Conservation (phyloP, 2,797 vertebrate species). For the Denticeps clupeoides region DNA sequence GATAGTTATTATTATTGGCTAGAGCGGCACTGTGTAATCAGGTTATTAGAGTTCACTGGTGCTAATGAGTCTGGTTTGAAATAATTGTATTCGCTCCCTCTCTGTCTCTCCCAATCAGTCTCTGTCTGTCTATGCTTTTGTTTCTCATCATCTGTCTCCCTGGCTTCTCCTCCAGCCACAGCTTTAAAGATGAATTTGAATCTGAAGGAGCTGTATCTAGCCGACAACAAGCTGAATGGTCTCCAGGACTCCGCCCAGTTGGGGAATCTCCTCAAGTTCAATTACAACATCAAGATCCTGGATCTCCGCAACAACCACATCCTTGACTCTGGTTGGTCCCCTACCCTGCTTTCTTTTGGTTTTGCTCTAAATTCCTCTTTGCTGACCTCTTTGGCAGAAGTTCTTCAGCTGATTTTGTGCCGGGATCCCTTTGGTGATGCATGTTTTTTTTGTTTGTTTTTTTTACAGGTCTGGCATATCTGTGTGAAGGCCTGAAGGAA, state of each 20-base stretch:
- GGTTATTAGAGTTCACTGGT: too few species aligned
- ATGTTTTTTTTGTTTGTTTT: neutral
- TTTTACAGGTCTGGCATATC: constrained; percentile 73
- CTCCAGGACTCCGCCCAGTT: constrained; percentile 88
- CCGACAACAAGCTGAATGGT: constrained; percentile 86
- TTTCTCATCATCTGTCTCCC: neutral
- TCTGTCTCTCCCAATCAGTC: neutral
- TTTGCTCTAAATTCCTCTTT: neutral
- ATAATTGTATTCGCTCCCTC: neutral
- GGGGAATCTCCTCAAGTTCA: constrained; percentile 88
- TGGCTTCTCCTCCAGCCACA: constrained; percentile 56
- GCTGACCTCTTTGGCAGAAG: too few species aligned
- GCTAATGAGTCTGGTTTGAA: too few species aligned
- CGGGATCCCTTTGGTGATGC: too few species aligned
- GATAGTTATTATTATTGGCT: too few species aligned
- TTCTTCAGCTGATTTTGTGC: too few species aligned
- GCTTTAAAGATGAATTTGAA: constrained; percentile 96
- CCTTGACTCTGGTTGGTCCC: constrained; percentile 73
- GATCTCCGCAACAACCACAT: constrained; percentile 90
- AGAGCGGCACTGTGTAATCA: too few species aligned
- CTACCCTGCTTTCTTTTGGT: neutral
- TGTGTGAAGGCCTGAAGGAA: constrained; percentile 91
- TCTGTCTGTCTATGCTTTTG: neutral
- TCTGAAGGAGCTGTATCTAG: constrained; percentile 81
- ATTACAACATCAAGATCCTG: constrained; percentile 85